Base-by-base conservation (phyloP, 2,113 vertebrate species). In the Phrynosoma platyrhinos region DNA sequence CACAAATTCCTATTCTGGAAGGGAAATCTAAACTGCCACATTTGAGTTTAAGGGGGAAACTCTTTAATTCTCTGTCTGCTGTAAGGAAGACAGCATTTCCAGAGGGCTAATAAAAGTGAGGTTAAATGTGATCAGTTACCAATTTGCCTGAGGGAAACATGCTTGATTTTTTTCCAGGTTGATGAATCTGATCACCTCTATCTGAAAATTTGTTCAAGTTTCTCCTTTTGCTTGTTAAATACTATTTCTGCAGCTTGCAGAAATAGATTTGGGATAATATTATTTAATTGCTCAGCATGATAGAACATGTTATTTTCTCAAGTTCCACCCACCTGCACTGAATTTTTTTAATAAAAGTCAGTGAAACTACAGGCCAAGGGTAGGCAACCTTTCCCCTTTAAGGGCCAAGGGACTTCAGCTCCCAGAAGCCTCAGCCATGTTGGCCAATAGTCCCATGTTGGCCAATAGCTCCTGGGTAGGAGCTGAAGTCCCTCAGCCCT, bases 241-340 rank as follows among this genome's bases (percentile, higher is more conserved):
- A 74, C 16, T 72, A 72, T 74, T 83, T 64, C 30, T 83, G 12
- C 53, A 21, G 64, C 18, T 6, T 82, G 58, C 32, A n/a, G n/a
- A n/a, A n/a, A n/a, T n/a, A n/a, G 30, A 69, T 86, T 86, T 53
- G n/a, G 64, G 32, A 86, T 82, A 82, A 78, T 53, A 79, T 62
- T 72, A 55, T 78, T 86, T 78, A 87, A 83, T 90, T 86, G 27
- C 30, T 83, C 27, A 62, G 32, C 52, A 79, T 5, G 13, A 32
- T 87, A 62, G 47, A 78, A 55, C 27, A 82, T 58, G 30, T 30
- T 85, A 69, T 52, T 89, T 89, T 79, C 77, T 89, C 83, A 86
- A 82, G 81, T 58, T 42, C 32, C 53, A 36, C 20, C 18, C 84
- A 87, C 53, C 64, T 87, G 80, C 10, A 52, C 21, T 62, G 74